These are phyloP conservation scores for Cinclus cinclus DNA, from an alignment of 2,113 vertebrate genomes.

Conservation along the genomic window DNA sequence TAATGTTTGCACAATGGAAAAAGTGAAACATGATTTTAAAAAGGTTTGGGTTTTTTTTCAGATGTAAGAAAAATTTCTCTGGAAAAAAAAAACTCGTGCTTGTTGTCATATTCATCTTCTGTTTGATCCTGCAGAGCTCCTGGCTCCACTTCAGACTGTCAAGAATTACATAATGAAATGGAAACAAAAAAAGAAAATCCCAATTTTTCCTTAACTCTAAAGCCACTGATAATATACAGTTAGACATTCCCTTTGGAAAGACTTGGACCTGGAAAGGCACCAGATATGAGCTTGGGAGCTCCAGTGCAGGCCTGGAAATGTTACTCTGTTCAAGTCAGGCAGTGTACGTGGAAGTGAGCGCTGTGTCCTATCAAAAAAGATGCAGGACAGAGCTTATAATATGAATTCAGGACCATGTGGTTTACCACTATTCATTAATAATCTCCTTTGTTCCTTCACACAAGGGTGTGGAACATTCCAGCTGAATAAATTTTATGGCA, in stretches of 20 bases:
- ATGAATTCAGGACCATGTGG: not conserved
- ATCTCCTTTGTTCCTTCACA: not conserved
- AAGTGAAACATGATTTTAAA: not conserved
- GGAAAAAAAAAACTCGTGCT: not conserved
- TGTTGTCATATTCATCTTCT: not conserved
- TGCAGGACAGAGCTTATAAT: not conserved
- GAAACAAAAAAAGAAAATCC: not conserved
- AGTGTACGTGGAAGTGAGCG: not conserved
- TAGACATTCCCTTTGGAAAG: not conserved
- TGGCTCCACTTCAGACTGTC: not conserved
- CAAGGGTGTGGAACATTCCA: not conserved
- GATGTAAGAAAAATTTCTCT: not conserved
- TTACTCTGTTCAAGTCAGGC: not conserved
- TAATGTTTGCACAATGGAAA: not conserved
- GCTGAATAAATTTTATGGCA: not conserved
- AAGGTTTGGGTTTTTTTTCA: not conserved
- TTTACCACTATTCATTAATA: not conserved
- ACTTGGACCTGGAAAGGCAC: too few relatives aligned
- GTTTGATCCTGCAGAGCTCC: not conserved
- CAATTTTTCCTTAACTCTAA: not conserved
- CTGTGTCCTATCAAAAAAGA: not conserved
- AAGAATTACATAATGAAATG: not conserved
- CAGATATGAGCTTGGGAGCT: not conserved
- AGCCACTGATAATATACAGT: not conserved
- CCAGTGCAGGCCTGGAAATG: not conserved